phyloP scores from a whole-genome alignment of 2,113 vertebrate genomes.

The Gallinago paraguaiae region DNA sequence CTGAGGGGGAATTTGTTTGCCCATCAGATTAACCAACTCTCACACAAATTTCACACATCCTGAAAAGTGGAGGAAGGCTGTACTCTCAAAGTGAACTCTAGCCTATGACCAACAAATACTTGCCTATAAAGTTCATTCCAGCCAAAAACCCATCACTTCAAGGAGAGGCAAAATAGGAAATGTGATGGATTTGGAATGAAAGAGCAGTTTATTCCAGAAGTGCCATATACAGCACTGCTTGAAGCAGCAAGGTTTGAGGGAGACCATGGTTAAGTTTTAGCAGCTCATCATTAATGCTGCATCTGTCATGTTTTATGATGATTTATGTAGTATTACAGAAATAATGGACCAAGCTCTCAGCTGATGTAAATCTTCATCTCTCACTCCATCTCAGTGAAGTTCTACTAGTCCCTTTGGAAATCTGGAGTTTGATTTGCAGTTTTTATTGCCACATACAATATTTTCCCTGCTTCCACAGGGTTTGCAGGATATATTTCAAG shows the following conservation, averaged over 20 bases:
- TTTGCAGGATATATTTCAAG: background rate
- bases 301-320: constrained; percentile 11
- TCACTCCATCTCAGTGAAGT: background rate
- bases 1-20: background rate
- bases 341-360: background rate
- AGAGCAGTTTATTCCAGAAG: background rate
- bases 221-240: background rate
- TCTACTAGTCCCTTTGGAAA: background rate
- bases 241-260: background rate
- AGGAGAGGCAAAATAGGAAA: constrained; percentile 23
- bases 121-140: background rate
- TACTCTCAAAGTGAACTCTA: background rate
- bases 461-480: background rate
- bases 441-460: background rate
- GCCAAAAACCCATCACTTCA: background rate
- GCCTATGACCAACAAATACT: background rate
- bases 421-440: background rate
- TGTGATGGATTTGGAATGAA: constrained; percentile 21
- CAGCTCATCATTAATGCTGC: background rate
- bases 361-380: background rate
- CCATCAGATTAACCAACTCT: background rate
- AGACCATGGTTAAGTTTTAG: background rate
- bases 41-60: background rate
- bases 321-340: background rate
- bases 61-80: background rate